Evolutionary conservation across 2,888 invertebrate genomes (phyloP).

Genomic region (Eristalis pertinax): DNA sequence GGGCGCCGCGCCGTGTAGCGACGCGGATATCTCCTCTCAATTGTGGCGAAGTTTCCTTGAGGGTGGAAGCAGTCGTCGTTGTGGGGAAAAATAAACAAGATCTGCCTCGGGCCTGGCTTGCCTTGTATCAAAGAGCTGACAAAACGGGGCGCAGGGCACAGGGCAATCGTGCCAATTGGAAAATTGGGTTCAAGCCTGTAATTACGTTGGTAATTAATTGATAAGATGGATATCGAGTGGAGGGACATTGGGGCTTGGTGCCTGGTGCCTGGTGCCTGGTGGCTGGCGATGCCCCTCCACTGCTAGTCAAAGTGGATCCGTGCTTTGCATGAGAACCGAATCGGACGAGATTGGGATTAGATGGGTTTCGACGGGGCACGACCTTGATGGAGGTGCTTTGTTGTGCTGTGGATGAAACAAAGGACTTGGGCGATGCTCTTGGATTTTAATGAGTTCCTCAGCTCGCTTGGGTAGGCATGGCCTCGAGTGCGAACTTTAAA

Average conservation of each 20-base stretch:
- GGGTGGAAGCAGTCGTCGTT: background rate
- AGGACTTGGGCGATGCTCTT: background rate
- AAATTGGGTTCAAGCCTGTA: slow-evolving; percentile 47
- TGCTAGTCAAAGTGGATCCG: background rate
- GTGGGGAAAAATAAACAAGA: slow-evolving; percentile 3
- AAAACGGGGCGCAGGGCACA: background rate
- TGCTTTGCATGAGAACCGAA: background rate
- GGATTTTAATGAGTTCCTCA: background rate
- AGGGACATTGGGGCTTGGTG: background rate
- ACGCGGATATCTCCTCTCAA: slow-evolving; percentile 14
- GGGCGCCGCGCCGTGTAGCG: background rate
- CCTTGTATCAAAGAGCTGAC: background rate
- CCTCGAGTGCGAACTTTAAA: background rate
- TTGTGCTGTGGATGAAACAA: background rate
- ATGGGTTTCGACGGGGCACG: background rate
- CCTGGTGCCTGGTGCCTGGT: too few species aligned
- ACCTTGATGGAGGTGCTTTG: background rate
- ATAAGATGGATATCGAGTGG: slow-evolving; percentile 26
- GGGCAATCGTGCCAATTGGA: slow-evolving; percentile 43
- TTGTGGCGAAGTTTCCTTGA: slow-evolving; percentile 21
- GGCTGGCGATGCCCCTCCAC: background rate
- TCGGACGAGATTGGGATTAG: background rate
- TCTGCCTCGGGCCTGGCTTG: background rate
- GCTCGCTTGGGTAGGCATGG: background rate
- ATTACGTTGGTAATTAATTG: slow-evolving; percentile 52